phyloP scores from a whole-genome alignment of 2,113 vertebrate genomes.

The Lepidothrix coronata region DNA sequence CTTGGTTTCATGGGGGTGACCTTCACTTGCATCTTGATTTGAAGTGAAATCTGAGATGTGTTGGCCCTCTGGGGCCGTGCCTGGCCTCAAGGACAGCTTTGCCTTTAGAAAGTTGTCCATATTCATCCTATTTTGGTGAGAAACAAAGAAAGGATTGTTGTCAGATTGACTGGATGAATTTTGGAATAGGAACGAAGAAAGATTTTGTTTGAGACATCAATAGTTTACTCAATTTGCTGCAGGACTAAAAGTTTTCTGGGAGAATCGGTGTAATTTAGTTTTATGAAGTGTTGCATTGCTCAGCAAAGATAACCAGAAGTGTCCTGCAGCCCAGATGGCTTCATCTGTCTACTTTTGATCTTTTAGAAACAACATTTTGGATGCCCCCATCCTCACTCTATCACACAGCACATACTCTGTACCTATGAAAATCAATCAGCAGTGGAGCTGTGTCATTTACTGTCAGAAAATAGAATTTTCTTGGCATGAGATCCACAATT shows the following conservation, averaged over 20 bases:
- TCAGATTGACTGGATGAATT: neutral
- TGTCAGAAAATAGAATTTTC: constrained; percentile 37
- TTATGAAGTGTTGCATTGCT: neutral
- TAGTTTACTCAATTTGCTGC: neutral
- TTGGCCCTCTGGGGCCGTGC: neutral
- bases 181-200: neutral
- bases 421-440: constrained; percentile 38
- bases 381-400: neutral
- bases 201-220: constrained; percentile 10
- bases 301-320: neutral
- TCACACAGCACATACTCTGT: neutral
- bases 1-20: neutral
- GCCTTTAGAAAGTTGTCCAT: neutral
- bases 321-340: neutral
- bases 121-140: neutral
- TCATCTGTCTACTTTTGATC: constrained; percentile 6
- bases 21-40: neutral
- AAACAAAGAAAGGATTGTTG: neutral
- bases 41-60: neutral
- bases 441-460: constrained; percentile 14
- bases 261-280: neutral
- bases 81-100: neutral
- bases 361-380: neutral
- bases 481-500: neutral
- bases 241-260: neutral